Conservation (phyloP, 2,113 vertebrate species). For the Cyprinus carpio region DNA sequence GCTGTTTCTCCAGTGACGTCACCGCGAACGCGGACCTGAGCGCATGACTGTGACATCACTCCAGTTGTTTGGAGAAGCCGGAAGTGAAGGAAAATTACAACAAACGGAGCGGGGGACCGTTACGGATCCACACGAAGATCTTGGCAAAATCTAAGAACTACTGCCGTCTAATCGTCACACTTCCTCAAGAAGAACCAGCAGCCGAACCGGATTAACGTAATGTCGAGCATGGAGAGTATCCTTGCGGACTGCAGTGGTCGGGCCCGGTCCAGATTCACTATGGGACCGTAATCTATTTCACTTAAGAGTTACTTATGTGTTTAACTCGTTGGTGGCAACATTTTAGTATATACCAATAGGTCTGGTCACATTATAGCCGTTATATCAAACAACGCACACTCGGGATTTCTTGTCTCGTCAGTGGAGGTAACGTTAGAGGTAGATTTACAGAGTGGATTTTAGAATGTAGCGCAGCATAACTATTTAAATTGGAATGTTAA, state of each 20-base stretch:
- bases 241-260: constrained; percentile 58
- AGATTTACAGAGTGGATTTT: not conserved
- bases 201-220: constrained; percentile 36
- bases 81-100: constrained; percentile 70
- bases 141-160: not conserved
- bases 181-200: not conserved
- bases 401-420: not conserved
- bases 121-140: not conserved
- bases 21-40: constrained; percentile 50
- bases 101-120: not conserved
- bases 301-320: not conserved
- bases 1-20: constrained; percentile 31
- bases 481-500: not conserved
- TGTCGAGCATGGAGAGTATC: constrained; percentile 83
- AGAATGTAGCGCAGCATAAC: no score
- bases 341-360: not conserved
- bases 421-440: no score
- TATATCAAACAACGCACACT: not conserved
- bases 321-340: not conserved
- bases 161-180: not conserved
- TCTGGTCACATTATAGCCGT: not conserved
- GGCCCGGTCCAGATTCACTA: not conserved
- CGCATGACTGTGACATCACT: constrained; percentile 71
- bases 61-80: constrained; percentile 69
- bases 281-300: not conserved